Evolutionary conservation across 2,797 vertebrate genomes (phyloP), one percentile per base, ranked within the genome.

Genomic region (Xiphophorus birchmanni): DNA sequence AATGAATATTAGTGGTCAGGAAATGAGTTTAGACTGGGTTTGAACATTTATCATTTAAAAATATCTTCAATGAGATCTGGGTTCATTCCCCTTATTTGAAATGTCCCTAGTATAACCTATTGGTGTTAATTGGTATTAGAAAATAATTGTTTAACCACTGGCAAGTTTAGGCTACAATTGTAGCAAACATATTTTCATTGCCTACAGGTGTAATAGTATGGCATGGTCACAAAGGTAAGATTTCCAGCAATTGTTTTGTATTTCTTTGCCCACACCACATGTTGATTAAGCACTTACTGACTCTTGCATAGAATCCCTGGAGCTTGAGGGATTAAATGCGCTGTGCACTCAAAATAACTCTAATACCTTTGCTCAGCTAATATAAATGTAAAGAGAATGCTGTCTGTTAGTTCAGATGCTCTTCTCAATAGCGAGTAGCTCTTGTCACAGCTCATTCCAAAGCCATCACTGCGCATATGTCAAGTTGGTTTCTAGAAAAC

Each of bases 101-200:
- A 29, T 56, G 9, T n/a, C 5, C n/a, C 13, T 5, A 60, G 10
- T 60, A 60, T 32, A 17, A 65, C 60, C 2, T 35, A 2, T 65
- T 35, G 15, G 2, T 35, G 15, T 17, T 65, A 65, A 35, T 35
- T 35, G 60, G 15, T 9, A 35, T 65, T 65, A 35, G 32, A 35
- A 37, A 65, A 65, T 65, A 35, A 37, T 35, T 18, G 5, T 65
- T 65, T 35, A 65, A 37, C 2, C 50, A 23, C 23, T 54, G 21
- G 52, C 52, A 54, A 26, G 8, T 88, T 89, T 79, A 88, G 90
- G 90, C 90, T 90, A 82, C 81, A 83, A 80, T 82, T 56, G 54
- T 65, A 85, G 80, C 82, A 77, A 58, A 75, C 88, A 84, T 58
- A 74, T 82, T 73, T 75, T 78, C 58, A 84, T 85, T 81, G 80